Conservation (phyloP, 2,888 invertebrate species). For the Hypercompe scribonia region DNA sequence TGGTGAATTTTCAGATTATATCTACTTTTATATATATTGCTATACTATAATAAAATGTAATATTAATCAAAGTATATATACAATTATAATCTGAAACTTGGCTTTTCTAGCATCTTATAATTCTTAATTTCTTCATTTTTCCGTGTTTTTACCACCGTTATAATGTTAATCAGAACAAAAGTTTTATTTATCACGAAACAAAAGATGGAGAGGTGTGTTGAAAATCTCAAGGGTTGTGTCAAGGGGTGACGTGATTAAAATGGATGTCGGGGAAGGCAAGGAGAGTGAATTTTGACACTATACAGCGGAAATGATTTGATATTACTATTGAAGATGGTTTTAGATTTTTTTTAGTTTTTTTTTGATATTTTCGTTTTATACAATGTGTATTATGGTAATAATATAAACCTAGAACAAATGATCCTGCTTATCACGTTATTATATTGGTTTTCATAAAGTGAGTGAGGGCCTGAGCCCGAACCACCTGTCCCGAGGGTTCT, state of each 20-base stretch:
- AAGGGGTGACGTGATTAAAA: conserved; percentile 78
- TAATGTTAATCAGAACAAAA: conserved; percentile 21
- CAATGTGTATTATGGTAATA: no score
- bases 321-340: neutral
- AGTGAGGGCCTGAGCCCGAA: no score
- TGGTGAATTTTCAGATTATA: no score
- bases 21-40: no score
- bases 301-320: conserved; percentile 56
- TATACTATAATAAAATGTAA: no score
- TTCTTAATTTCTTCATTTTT: neutral
- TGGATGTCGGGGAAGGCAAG: conserved; percentile 65
- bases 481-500: no score
- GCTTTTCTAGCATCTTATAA: neutral
- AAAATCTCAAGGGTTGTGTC: conserved; percentile 69
- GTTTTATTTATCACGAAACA: conserved; percentile 57
- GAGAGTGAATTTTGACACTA: conserved; percentile 62
- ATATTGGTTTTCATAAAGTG: no score
- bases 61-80: neutral
- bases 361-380: no score
- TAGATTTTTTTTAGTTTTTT: no score
- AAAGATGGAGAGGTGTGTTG: conserved; percentile 55
- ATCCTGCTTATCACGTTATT: no score
- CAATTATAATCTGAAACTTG: neutral
- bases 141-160: neutral
- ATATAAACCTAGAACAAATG: no score